Conservation (phyloP, 1,140 invertebrate species). For the Neotoxoptera formosana region DNA sequence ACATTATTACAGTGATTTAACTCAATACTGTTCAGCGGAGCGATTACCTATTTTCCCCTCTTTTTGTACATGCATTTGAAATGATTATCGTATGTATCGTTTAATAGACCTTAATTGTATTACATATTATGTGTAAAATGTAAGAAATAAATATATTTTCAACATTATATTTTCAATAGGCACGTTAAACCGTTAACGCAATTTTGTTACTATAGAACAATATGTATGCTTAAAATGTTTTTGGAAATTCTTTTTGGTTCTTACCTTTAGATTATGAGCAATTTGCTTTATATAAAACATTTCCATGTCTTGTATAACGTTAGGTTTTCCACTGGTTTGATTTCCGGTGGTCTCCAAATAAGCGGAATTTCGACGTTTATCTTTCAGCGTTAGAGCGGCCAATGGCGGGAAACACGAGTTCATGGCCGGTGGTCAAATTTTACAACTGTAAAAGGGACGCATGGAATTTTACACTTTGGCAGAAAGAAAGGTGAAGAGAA, state of each 20-base stretch:
- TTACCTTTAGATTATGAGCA: conserved; percentile 69
- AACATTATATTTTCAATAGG: neutral
- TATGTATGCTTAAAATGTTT: neutral
- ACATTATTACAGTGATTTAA: neutral
- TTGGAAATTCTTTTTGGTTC: neutral
- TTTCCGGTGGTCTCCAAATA: conserved; percentile 41
- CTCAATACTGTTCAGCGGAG: neutral
- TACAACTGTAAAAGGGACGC: conserved; percentile 14
- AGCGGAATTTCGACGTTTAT: conserved; percentile 59
- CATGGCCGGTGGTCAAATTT: conserved; percentile 61
- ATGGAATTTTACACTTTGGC: conserved; percentile 24
- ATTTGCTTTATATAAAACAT: conserved; percentile 70
- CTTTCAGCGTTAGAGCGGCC: conserved; percentile 64
- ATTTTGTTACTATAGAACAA: neutral
- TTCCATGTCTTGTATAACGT: conserved; percentile 69
- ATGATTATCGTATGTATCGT: neutral
- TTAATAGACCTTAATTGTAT: neutral
- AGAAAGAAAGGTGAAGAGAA: conserved; percentile 21
- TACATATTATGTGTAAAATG: neutral
- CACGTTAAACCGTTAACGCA: neutral
- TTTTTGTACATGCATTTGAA: neutral
- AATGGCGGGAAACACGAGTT: conserved; percentile 67
- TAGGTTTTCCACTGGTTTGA: conserved; percentile 63
- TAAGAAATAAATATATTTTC: neutral
- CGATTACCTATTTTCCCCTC: neutral